These are phyloP conservation scores for Melanchra persicariae DNA, from an alignment of 2,888 invertebrate species.

Conservation along the genomic window DNA sequence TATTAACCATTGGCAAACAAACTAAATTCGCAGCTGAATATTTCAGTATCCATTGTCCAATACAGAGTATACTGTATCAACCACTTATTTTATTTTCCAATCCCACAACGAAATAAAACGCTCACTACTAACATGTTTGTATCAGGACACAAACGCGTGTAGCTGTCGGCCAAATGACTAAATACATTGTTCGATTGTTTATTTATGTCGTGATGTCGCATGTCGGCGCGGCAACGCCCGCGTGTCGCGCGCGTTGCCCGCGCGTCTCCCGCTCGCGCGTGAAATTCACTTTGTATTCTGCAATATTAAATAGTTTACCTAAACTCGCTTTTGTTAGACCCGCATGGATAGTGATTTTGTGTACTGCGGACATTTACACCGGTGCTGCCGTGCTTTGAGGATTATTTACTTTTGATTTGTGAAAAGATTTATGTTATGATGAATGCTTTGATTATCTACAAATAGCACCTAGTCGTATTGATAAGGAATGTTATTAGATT, in stretches of 20 bases:
- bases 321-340: conserved; percentile 53
- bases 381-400: conserved; percentile 3
- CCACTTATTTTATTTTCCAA: conserved; percentile 44
- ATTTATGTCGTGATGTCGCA: conserved; percentile 49
- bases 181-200: conserved; percentile 62
- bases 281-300: conserved; percentile 55
- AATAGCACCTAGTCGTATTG: accelerated
- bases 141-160: conserved; percentile 41
- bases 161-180: conserved; percentile 57
- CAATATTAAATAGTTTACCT: conserved; percentile 53
- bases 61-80: conserved; percentile 21
- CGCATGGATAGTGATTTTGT: conserved; percentile 42
- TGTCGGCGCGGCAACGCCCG: conserved; percentile 27
- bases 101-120: conserved; percentile 52
- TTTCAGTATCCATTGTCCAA: conserved; percentile 18
- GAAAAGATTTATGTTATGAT: conserved; percentile 1
- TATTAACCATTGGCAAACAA: neutral
- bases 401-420: conserved; percentile 11
- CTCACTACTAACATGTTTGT: conserved; percentile 51
- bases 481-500: neutral
- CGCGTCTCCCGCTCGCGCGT: conserved; percentile 32
- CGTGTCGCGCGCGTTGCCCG: conserved; percentile 26
- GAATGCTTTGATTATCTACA: neutral
- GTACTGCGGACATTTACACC: conserved; percentile 19
- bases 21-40: conserved; percentile 12